Conservation (phyloP, 2,797 vertebrate genomes). For the Pangasius macronema region DNA sequence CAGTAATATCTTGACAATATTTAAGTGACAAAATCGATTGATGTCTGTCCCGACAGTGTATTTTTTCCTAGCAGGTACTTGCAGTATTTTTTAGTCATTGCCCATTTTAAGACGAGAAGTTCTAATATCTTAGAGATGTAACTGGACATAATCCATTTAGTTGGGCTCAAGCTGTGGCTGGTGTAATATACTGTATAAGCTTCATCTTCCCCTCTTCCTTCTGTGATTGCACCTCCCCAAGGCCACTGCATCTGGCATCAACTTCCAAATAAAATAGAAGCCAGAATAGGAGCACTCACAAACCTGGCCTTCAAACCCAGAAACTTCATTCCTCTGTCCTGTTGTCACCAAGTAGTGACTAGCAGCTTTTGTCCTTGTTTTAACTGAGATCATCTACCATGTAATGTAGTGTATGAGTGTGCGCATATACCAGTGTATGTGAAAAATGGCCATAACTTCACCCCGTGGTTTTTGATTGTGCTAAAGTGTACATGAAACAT, state of each 20-base stretch:
- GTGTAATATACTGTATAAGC: not conserved
- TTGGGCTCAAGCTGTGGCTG: not conserved
- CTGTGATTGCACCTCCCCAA: not conserved
- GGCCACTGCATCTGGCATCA: not conserved
- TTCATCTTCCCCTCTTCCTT: not conserved
- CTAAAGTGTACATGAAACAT: constrained; percentile 3
- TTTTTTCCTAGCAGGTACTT: not conserved
- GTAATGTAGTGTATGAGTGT: not conserved
- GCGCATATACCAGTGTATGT: not conserved
- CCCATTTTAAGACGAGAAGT: not conserved
- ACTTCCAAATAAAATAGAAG: not conserved
- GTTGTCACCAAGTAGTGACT: not conserved
- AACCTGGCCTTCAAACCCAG: constrained; percentile 6
- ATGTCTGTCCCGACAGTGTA: not conserved
- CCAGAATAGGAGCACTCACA: not conserved
- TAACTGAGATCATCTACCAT: not conserved
- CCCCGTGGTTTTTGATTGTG: not conserved
- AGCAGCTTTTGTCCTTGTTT: not conserved
- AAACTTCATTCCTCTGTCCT: not conserved
- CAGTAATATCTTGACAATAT: not conserved
- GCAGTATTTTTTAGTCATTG: not conserved
- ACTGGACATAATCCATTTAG: not conserved
- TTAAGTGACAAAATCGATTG: not conserved
- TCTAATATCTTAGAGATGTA: constrained; percentile 8
- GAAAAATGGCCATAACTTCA: not conserved